Evolutionary conservation across 2,888 invertebrate genomes (phyloP).

Genomic region (Diadegma fenestrale): DNA sequence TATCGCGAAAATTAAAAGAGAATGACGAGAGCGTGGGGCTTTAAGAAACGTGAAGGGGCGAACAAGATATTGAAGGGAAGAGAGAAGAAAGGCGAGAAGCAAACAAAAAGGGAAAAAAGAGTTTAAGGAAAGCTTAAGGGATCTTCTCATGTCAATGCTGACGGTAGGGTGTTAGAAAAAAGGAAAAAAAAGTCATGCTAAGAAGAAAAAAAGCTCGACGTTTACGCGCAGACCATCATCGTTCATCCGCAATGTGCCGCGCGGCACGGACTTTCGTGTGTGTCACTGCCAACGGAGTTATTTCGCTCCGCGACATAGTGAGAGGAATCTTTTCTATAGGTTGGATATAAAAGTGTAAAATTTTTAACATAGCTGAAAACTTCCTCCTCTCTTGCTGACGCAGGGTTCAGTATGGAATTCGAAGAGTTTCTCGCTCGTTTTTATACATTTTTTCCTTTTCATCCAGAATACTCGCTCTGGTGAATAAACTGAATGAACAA

Average conservation of each 20-base stretch:
- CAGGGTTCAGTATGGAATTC: slow-evolving; percentile 29
- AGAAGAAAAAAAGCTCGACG: not conserved
- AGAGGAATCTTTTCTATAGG: not conserved
- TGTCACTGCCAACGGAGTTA: slow-evolving; percentile 32
- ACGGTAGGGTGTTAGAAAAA: not conserved
- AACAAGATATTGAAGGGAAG: slow-evolving; percentile 17
- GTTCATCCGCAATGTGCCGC: slow-evolving; percentile 20
- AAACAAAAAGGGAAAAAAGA: slow-evolving; percentile 1
- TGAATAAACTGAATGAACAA: slow-evolving; percentile 5
- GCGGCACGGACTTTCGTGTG: not conserved
- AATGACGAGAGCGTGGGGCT: slow-evolving; percentile 42
- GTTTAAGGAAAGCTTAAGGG: slow-evolving; percentile 35
- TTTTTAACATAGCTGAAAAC: slow-evolving; percentile 47
- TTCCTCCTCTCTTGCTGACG: not conserved
- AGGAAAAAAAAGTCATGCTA: slow-evolving; percentile 6
- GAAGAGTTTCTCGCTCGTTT: slow-evolving; percentile 17
- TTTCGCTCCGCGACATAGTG: slow-evolving; percentile 1
- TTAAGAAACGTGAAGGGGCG: slow-evolving; percentile 22
- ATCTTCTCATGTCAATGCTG: slow-evolving; percentile 50
- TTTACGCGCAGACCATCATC: slow-evolving; percentile 44
- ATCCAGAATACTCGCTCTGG: not conserved
- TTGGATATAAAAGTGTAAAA: slow-evolving; percentile 35
- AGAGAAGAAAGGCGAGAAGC: not conserved
- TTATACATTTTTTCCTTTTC: slow-evolving; percentile 24
- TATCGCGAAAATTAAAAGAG: slow-evolving; percentile 61